Evolutionary conservation across 2,797 vertebrate genomes (phyloP), one percentile per base, ranked within the genome.

Genomic region (Taeniopygia guttata): DNA sequence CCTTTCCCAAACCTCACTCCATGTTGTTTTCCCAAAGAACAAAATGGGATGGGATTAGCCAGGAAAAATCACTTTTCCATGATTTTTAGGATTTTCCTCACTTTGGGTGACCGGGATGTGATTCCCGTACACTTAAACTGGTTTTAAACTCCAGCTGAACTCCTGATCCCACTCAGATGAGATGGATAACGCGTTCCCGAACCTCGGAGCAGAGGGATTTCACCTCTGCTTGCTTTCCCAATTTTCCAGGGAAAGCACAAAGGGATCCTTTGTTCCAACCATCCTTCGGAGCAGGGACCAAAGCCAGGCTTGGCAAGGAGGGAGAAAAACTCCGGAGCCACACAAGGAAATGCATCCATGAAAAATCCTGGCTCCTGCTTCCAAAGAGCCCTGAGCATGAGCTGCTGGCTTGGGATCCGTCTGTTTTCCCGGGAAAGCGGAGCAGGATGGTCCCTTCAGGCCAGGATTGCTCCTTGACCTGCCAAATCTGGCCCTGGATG

Each of bases 291-390:
- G 70, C 16, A 30, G 82, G 93, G 89, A 70, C 7, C 75, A 13
- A 19, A 43, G 85, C 91, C 95, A 92, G 87, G 82, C 94, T 92
- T 91, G 93, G 96, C 93, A 85, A 54, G 82, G 73, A 74, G 18
- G 64, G 36, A 67, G 73, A 30, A 86, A 60, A 58, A 26, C 89
- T 82, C 55, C 21, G 36, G 94, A 95, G 89, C 27, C 59, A 23
- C 62, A 13, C 59, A 5, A 9, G 25, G 60, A n/a, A 83, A 83
- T 12, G 32, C 36, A 58, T 40, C 85, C 95, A 16, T 30, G 74
- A 62, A 68, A 89, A 87, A 43, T 40, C 78, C 89, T 6, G 26
- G 75, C 76, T 87, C 60, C 79, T 1, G 36, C 56, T 73, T 59
- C 87, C 79, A 45, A 42, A 46, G 52, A 59, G 51, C 52, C 60